A percentile compares a stretch with the other conserved stretches of the same genome.
Conservation (phyloP, 2,113 vertebrate genomes). For the Emydura subglobosa region DNA sequence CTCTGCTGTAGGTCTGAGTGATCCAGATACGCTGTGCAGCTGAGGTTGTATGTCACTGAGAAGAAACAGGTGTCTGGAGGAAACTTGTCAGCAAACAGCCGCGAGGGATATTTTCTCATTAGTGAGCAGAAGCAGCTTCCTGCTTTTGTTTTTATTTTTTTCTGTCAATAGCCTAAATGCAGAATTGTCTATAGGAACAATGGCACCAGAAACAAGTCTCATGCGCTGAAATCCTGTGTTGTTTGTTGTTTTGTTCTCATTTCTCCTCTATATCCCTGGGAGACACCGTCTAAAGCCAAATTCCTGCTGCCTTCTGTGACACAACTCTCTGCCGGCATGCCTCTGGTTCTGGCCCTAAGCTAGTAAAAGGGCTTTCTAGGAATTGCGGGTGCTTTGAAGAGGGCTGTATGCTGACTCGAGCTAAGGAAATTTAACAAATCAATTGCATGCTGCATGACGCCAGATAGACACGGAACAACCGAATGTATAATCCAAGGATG, state of each 20-base stretch:
- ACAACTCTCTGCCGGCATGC: background rate
- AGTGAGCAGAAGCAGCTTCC: constrained; percentile 52
- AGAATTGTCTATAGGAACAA: constrained; percentile 34
- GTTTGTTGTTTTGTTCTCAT: background rate
- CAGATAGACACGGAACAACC: background rate
- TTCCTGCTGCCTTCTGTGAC: background rate
- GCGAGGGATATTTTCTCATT: constrained; percentile 57
- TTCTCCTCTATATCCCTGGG: background rate
- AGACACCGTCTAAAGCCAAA: background rate
- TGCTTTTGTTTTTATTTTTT: constrained; percentile 67
- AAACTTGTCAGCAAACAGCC: constrained; percentile 59
- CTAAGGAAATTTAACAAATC: background rate
- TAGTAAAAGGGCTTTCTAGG: background rate
- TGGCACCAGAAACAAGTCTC: constrained; percentile 31
- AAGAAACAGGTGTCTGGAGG: background rate
- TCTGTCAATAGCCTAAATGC: constrained; percentile 47
- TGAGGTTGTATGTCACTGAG: background rate
- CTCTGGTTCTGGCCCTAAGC: background rate
- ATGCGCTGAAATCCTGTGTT: background rate
- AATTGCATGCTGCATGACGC: background rate
- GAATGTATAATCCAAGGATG: background rate
- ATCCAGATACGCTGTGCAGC: background rate
- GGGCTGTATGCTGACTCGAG: background rate
- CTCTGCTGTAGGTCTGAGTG: background rate
- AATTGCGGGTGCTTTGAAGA: background rate